These are phyloP conservation scores for Hipparchia semele DNA, from an alignment of 2,888 invertebrate species.

Conservation along the genomic window DNA sequence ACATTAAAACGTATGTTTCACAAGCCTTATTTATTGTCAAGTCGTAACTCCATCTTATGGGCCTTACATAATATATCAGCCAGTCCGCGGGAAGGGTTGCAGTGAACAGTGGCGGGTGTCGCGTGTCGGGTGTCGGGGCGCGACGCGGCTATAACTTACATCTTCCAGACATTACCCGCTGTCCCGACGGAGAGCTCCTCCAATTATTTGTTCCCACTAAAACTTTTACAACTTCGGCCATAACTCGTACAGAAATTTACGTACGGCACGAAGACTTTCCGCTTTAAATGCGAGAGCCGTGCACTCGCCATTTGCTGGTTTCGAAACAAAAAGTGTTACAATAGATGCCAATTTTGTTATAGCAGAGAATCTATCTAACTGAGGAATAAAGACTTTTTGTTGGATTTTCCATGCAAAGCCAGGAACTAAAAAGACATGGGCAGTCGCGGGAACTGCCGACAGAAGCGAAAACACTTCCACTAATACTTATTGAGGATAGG, in stretches of 20 bases:
- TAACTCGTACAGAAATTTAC: neutral
- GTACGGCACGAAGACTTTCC: neutral
- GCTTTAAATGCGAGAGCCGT: neutral
- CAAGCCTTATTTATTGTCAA: no score
- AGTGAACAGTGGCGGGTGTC: slow-evolving; percentile 15
- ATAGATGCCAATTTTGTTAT: no score
- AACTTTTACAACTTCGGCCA: slow-evolving; percentile 4
- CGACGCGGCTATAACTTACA: slow-evolving; percentile 8
- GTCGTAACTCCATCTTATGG: neutral
- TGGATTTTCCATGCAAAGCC: no score
- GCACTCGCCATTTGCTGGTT: neutral
- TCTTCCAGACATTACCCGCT: slow-evolving; percentile 8
- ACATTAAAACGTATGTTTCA: no score
- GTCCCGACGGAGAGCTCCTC: neutral
- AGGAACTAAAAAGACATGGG: no score
- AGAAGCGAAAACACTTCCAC: no score
- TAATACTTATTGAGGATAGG: no score
- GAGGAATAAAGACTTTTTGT: no score
- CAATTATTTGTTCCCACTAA: slow-evolving; percentile 11
- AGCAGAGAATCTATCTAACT: no score
- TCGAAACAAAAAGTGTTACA: no score
- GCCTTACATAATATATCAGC: neutral
- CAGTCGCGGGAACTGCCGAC: no score
- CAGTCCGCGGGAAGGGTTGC: neutral
- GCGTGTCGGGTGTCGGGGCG: slow-evolving; percentile 35